A percentile compares a stretch with the other conserved stretches of the same genome.
These are phyloP conservation scores for Ondatra zibethicus DNA, from an alignment of 2,113 vertebrate species.

Conservation along the genomic window DNA sequence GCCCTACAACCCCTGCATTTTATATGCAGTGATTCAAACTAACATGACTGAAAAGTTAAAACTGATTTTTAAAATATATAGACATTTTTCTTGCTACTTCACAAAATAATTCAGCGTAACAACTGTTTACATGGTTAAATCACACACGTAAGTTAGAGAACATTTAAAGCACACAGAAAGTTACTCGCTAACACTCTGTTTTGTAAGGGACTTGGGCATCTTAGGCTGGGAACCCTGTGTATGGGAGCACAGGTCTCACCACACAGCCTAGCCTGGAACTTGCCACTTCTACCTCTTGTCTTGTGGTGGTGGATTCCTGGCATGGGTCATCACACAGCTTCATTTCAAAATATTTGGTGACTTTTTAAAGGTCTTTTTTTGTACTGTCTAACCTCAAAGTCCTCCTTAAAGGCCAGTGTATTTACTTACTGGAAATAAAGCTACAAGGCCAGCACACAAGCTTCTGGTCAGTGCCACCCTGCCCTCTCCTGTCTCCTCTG, in stretches of 20 bases:
- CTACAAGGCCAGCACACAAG: too few relatives aligned
- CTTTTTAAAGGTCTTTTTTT: background rate
- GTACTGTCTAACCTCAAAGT: background rate
- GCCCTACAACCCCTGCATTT: background rate
- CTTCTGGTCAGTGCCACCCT: background rate
- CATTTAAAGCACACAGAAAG: background rate
- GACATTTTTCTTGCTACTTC: background rate
- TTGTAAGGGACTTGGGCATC: background rate
- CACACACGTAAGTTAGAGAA: background rate
- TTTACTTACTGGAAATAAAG: slow-evolving; percentile 16
- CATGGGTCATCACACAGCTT: background rate
- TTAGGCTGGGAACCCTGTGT: background rate
- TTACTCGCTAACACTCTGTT: background rate
- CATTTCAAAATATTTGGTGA: background rate
- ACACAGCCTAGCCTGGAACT: background rate
- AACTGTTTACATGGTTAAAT: background rate
- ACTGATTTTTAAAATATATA: background rate
- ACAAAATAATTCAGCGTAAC: background rate
- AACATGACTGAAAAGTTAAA: background rate
- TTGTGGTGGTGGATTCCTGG: too few relatives aligned
- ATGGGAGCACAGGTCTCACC: background rate
- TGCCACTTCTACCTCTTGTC: background rate
- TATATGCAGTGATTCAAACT: background rate
- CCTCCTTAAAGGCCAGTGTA: background rate
- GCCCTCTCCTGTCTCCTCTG: background rate